Conservation (phyloP, 2,888 invertebrate genomes). For the Neoscelio sp. region DNA sequence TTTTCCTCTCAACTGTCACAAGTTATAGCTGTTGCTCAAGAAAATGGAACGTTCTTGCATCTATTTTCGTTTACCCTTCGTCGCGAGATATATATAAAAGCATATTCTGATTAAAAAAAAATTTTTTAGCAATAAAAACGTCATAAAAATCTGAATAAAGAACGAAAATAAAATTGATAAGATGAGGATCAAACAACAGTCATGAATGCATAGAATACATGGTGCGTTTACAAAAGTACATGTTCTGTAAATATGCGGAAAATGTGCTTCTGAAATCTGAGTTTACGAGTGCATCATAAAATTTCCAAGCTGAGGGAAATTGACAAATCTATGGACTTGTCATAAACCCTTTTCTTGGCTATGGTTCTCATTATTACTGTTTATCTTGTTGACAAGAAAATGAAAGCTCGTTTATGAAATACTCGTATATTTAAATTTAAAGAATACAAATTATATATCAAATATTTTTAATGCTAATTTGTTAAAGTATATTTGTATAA, state of each 20-base stretch:
- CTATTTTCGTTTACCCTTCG: background rate
- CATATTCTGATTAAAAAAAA: background rate
- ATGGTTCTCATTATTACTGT: conserved; percentile 28
- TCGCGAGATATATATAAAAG: too few species aligned
- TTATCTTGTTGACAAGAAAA: conserved; percentile 25
- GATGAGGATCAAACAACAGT: conserved; percentile 1
- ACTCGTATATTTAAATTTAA: too few species aligned
- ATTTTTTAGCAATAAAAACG: background rate
- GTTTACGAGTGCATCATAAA: conserved; percentile 45
- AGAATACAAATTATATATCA: too few species aligned
- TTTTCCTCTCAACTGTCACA: too few species aligned
- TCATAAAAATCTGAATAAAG: background rate
- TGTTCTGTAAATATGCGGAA: conserved; percentile 36
- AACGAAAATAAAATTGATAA: background rate
- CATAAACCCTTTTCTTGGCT: conserved; percentile 38
- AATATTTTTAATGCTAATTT: too few species aligned
- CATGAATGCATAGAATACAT: conserved; percentile 8
- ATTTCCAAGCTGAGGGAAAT: conserved; percentile 30
- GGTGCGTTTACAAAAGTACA: conserved; percentile 31
- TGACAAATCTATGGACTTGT: conserved; percentile 42
- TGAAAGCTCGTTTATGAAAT: conserved; percentile 4
- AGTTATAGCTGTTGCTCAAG: too few species aligned
- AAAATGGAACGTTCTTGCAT: too few species aligned
- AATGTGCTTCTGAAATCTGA: conserved; percentile 41
- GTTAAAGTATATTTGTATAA: too few species aligned